Base-by-base conservation (phyloP, 2,797 vertebrate genomes). In the Spatula clypeata region DNA sequence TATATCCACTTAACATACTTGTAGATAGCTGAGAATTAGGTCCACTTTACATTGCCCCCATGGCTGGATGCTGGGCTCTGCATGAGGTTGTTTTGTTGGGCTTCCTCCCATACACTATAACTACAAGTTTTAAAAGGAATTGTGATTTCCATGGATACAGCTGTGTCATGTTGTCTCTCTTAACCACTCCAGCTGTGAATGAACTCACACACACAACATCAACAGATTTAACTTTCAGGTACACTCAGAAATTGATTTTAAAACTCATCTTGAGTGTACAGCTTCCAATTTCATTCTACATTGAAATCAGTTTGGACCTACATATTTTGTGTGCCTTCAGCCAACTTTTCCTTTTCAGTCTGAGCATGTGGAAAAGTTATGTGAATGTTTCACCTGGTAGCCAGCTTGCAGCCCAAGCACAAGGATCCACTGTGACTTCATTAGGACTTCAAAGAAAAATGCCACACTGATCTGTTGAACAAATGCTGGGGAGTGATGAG, bases 371-470 rank as follows among this genome's bases (percentile, higher is more conserved):
- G 54, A 62, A 94, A 81, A 93, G n/a, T 19, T 81, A 75, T 13
- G 17, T 0, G 3, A 84, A 84, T 49, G 19, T 60, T 91, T 94
- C 73, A 88, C 79, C 70, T 93, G 86, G 86, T 38, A 93, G 73
- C 55, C 86, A 95, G 62, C 73, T 93, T 92, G 42, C 67, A 86
- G 29, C 17, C 64, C 14, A 38, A 66, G 51, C 51, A 40, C 13
- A 40, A 75, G 47, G 51, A 86, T 86, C 27, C 44, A 42, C 80
- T 93, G 45, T 7, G 27, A 79, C 42, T 93, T 83, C 66, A 47
- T 80, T 32, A 73, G 47, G 64, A 83, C 80, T 96, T 94, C 88
- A 93, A 92, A 96, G 58, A 31, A 81, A 79, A 92, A 62, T 27
- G 18, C 23, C 44, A 72, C 20, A 81, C 11, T 62, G 27, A 1